phyloP scores from a whole-genome alignment of 2,888 invertebrate genomes.

The Synergus umbraculus region DNA sequence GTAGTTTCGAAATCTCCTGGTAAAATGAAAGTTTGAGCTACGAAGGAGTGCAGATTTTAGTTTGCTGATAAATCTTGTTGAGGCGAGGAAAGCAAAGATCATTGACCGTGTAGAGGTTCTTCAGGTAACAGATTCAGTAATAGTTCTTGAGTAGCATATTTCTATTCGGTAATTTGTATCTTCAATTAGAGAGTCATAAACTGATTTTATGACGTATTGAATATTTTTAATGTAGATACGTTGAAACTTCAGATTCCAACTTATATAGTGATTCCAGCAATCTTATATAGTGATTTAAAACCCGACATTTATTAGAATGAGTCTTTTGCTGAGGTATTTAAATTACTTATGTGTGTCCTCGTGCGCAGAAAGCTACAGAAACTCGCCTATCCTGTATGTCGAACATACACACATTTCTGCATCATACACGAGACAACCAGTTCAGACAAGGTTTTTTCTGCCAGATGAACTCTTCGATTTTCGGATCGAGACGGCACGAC shows the following conservation, averaged over 20 bases:
- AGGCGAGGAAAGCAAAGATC: conserved; percentile 21
- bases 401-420: conserved; percentile 21
- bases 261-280: conserved; percentile 10
- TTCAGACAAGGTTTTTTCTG: conserved; percentile 52
- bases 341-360: conserved; percentile 19
- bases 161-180: not conserved
- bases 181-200: not conserved
- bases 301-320: conserved; percentile 12
- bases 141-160: not conserved
- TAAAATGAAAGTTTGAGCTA: not conserved
- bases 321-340: not conserved
- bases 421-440: conserved; percentile 53
- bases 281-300: conserved; percentile 35
- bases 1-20: not conserved
- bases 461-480: conserved; percentile 59
- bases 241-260: not conserved
- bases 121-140: not conserved
- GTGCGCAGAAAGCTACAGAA: conserved; percentile 8
- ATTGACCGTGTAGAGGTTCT: conserved; percentile 4
- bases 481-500: conserved; percentile 65
- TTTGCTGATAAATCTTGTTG: not conserved
- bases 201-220: not conserved
- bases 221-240: not conserved
- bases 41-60: conserved; percentile 15
- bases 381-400: conserved; percentile 12